These are phyloP conservation scores for Cheilosia pagana DNA, from an alignment of 2,888 invertebrate genomes.

Conservation along the genomic window DNA sequence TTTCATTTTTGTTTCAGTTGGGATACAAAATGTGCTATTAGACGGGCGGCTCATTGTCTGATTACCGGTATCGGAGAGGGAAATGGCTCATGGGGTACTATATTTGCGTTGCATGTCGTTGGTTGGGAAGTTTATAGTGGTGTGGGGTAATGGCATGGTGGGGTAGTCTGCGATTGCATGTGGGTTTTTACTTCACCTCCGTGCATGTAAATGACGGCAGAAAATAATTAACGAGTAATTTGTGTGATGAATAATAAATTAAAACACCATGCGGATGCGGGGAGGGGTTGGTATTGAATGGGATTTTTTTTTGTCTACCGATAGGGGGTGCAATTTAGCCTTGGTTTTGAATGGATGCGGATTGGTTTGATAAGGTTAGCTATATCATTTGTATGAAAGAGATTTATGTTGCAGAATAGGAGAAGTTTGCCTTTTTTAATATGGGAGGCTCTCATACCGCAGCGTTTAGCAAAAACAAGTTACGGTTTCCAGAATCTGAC, in stretches of 20 bases:
- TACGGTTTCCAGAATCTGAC: no score
- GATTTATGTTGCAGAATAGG: no score
- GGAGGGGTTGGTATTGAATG: background rate
- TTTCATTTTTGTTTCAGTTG: conserved; percentile 7
- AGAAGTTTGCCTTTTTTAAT: no score
- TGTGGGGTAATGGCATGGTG: background rate
- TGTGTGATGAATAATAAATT: conserved; percentile 64
- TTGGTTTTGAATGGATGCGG: background rate
- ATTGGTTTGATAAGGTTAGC: no score
- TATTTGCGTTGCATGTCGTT: conserved; percentile 56
- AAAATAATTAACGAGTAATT: conserved; percentile 70
- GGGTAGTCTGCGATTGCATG: conserved; percentile 18
- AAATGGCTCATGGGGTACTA: conserved; percentile 46
- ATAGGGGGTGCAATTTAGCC: background rate
- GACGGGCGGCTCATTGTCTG: conserved; percentile 74
- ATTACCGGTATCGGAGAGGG: conserved; percentile 68
- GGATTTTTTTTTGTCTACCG: background rate
- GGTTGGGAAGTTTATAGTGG: conserved; percentile 1
- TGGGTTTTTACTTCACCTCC: background rate
- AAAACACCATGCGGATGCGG: conserved; percentile 18
- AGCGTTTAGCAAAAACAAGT: no score
- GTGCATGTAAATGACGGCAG: conserved; percentile 50
- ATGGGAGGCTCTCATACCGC: no score
- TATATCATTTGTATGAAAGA: no score
- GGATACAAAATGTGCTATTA: conserved; percentile 65